Evolutionary conservation across 2,888 invertebrate genomes (phyloP).

Genomic region (Limnephilus rhombicus): DNA sequence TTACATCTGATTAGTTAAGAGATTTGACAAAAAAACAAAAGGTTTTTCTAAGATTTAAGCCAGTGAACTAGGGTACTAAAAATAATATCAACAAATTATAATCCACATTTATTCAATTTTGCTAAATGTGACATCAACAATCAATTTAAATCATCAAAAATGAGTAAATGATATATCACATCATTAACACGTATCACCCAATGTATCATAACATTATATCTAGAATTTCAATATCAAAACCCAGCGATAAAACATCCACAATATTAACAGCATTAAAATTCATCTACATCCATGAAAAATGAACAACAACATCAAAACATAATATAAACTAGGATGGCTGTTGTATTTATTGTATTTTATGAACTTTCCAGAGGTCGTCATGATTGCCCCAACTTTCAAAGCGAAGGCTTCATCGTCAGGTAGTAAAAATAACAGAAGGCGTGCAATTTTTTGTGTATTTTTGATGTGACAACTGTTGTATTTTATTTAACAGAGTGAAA

Average conservation of each 20-base stretch:
- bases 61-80: not conserved
- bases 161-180: not conserved
- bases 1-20: not conserved
- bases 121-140: not conserved
- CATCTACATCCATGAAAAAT: not conserved
- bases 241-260: not conserved
- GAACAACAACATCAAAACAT: not conserved
- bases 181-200: not conserved
- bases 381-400: slow-evolving; percentile 90
- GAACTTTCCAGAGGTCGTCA: slow-evolving; percentile 82
- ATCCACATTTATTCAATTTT: not conserved
- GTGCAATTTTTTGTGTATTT: slow-evolving; percentile 31
- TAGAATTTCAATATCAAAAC: not conserved
- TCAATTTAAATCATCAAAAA: not conserved
- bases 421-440: slow-evolving; percentile 71
- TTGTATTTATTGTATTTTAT: slow-evolving; percentile 54
- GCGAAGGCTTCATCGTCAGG: slow-evolving; percentile 87
- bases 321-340: not conserved
- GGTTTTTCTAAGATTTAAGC: not conserved
- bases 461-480: slow-evolving; percentile 35
- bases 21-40: not conserved
- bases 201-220: not conserved
- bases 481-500: slow-evolving; percentile 43
- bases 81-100: not conserved
- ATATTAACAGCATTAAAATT: not conserved